A percentile compares a stretch with the other conserved stretches of the same genome.
These are phyloP conservation scores for Calephelis nemesis DNA, from an alignment of 1,140 invertebrate species.

Conservation along the genomic window DNA sequence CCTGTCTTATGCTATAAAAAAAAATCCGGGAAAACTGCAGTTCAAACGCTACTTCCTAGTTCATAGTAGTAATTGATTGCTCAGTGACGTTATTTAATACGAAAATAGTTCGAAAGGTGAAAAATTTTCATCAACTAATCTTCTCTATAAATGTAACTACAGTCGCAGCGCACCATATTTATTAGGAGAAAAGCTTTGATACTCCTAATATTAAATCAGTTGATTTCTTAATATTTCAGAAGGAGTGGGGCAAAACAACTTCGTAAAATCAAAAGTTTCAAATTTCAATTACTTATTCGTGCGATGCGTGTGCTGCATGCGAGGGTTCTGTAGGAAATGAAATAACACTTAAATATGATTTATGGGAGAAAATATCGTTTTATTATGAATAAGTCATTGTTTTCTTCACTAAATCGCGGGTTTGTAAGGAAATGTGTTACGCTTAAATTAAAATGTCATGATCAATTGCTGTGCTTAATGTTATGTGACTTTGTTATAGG, in stretches of 20 bases:
- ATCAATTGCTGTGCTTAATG: slow-evolving; percentile 25
- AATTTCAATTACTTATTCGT: slow-evolving; percentile 78
- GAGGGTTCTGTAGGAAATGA: slow-evolving; percentile 71
- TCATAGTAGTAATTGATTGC: too few species aligned
- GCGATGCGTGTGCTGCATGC: slow-evolving; percentile 71
- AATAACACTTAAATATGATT: slow-evolving; percentile 77
- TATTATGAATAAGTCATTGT: slow-evolving; percentile 70
- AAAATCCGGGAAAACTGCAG: too few species aligned
- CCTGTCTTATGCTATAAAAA: too few species aligned
- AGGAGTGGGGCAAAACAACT: slow-evolving; percentile 64
- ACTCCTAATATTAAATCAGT: slow-evolving; percentile 24
- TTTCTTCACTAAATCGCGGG: slow-evolving; percentile 63
- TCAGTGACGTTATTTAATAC: too few species aligned
- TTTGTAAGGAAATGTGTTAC: slow-evolving; percentile 48
- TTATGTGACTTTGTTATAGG: slow-evolving; percentile 2
- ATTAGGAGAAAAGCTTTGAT: not conserved
- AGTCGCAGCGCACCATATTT: not conserved
- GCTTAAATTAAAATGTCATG: slow-evolving; percentile 42
- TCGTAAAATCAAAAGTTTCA: slow-evolving; percentile 74
- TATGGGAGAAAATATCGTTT: slow-evolving; percentile 70
- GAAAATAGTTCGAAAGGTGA: too few species aligned
- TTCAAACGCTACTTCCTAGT: too few species aligned
- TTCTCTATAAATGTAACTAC: too few species aligned
- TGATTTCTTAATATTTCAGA: slow-evolving; percentile 74
- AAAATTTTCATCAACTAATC: too few species aligned